phyloP scores from a whole-genome alignment of 1,140 invertebrate species.

The Achroia grisella region DNA sequence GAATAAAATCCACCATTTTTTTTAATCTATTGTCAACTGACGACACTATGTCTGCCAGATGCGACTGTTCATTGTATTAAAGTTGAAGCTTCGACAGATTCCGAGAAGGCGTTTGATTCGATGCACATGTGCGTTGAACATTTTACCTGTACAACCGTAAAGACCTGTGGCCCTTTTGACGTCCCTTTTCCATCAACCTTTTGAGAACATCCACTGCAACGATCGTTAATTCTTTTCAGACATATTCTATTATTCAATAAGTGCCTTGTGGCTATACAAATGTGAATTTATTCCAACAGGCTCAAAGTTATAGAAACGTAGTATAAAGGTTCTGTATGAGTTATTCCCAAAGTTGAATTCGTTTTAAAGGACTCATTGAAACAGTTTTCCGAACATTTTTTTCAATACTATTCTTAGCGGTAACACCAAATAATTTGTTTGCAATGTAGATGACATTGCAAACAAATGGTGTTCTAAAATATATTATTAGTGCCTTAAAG shows the following conservation, averaged over 20 bases:
- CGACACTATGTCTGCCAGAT: slow-evolving; percentile 50
- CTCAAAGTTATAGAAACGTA: neutral
- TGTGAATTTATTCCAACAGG: neutral
- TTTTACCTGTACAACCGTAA: slow-evolving; percentile 35
- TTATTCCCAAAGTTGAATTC: too few species aligned
- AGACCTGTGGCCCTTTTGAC: slow-evolving; percentile 3
- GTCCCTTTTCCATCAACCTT: neutral
- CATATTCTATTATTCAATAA: neutral
- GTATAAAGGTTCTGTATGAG: too few species aligned
- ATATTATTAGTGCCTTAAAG: too few species aligned
- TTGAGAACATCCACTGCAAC: neutral
- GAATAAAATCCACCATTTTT: neutral
- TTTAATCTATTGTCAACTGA: slow-evolving; percentile 5
- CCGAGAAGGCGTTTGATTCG: slow-evolving; percentile 24
- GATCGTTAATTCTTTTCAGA: slow-evolving; percentile 1
- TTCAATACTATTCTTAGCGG: too few species aligned
- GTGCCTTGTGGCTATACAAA: neutral
- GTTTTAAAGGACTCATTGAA: too few species aligned
- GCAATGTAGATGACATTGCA: too few species aligned
- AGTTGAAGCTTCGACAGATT: slow-evolving; percentile 13
- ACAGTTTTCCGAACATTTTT: too few species aligned
- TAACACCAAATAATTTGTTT: too few species aligned
- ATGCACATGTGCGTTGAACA: slow-evolving; percentile 28
- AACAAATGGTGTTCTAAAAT: too few species aligned
- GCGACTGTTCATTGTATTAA: slow-evolving; percentile 26